Percentiles rank a stretch among this genome's conserved stretches.
Conservation (phyloP, 2,888 invertebrate species). For the Drosophila infuscata region DNA sequence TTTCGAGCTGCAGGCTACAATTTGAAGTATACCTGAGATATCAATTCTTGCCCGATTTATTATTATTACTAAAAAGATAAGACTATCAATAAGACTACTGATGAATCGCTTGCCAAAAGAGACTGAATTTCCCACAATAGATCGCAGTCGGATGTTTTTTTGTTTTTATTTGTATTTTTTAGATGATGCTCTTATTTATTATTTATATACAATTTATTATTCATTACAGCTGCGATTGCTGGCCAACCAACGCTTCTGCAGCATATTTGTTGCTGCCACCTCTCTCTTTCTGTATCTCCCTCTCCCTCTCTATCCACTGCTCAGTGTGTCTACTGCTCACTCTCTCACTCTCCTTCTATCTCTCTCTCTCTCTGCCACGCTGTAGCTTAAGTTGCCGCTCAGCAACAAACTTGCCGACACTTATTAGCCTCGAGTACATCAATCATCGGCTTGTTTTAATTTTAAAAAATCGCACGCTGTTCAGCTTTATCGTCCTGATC, state of each 20-base stretch:
- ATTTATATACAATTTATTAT: conserved; percentile 15
- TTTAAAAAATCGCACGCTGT: conserved; percentile 78
- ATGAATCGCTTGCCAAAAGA: background rate
- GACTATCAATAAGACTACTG: background rate
- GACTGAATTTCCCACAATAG: background rate
- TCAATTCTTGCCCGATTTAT: background rate
- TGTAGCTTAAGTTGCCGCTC: conserved; percentile 24
- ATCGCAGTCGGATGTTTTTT: background rate
- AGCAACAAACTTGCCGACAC: conserved; percentile 59
- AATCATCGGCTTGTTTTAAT: conserved; percentile 78
- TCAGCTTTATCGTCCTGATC: conserved; percentile 27
- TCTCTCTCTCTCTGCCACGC: conserved; percentile 7
- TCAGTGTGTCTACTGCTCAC: background rate
- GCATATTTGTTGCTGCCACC: conserved; percentile 7
- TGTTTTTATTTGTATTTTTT: background rate
- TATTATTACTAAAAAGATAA: background rate
- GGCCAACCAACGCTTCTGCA: conserved; percentile 27
- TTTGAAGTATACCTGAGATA: background rate
- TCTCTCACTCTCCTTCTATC: background rate
- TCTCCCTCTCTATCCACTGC: background rate
- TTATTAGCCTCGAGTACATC: conserved; percentile 79
- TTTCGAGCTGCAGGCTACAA: background rate
- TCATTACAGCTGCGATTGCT: conserved; percentile 5
- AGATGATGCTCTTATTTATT: background rate
- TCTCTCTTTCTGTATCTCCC: background rate